phyloP scores from a whole-genome alignment of 1,140 invertebrate genomes.

The Leguminivora glycinivorella region DNA sequence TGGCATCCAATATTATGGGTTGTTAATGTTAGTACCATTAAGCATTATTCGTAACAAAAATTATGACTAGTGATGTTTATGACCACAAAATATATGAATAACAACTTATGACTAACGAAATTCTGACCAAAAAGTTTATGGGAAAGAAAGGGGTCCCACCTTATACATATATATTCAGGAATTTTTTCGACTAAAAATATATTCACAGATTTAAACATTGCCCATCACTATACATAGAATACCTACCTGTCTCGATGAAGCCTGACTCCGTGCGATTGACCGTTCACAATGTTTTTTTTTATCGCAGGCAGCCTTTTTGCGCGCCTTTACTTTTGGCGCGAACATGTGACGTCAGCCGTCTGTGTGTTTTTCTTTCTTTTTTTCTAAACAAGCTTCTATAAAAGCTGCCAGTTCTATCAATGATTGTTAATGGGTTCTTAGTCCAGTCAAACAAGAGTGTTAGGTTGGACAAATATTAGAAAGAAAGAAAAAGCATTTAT shows the following conservation, averaged over 20 bases:
- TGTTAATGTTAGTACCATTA: too few relatives aligned
- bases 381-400: constrained; percentile 42
- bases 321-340: constrained; percentile 46
- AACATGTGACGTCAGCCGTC: constrained; percentile 47
- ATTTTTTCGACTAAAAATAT: neutral
- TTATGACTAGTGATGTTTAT: too few relatives aligned
- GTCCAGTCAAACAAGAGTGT: neutral
- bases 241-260: neutral
- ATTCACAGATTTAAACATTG: neutral
- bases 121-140: too few relatives aligned
- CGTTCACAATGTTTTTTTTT: constrained; percentile 20
- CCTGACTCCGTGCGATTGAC: constrained; percentile 10
- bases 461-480: constrained; percentile 10
- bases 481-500: too few relatives aligned
- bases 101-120: too few relatives aligned
- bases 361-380: constrained; percentile 46
- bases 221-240: neutral
- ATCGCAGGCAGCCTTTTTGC: constrained; percentile 25
- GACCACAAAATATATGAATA: too few relatives aligned
- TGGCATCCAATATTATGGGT: too few relatives aligned
- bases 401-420: constrained; percentile 50
- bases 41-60: too few relatives aligned
- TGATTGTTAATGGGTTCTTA: constrained; percentile 58
- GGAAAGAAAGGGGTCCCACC: too few relatives aligned
- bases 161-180: too few relatives aligned